These are phyloP conservation scores for Myotis planiceps DNA, from an alignment of 2,797 vertebrate species.

Conservation along the genomic window DNA sequence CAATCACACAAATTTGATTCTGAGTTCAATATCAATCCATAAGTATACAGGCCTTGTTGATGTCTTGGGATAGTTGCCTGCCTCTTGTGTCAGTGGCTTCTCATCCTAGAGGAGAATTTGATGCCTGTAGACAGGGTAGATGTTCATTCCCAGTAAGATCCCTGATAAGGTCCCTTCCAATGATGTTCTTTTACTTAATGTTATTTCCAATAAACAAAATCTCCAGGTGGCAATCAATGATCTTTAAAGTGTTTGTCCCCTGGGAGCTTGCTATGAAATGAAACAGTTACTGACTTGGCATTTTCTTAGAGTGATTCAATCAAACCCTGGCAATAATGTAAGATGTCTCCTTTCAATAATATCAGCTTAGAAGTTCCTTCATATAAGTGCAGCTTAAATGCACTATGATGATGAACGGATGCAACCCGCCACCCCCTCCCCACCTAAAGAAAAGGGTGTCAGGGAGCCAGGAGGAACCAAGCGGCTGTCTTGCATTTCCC, in stretches of 20 bases:
- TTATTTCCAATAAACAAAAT: background rate
- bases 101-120: background rate
- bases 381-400: background rate
- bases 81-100: background rate
- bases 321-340: background rate
- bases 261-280: background rate
- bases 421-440: background rate
- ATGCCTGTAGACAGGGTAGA: background rate
- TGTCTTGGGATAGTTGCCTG: background rate
- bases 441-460: background rate
- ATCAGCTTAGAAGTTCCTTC: background rate
- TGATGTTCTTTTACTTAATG: background rate
- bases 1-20: background rate
- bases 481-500: background rate
- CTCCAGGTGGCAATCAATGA: background rate
- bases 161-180: background rate
- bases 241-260: background rate
- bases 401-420: background rate
- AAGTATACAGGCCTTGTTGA: background rate
- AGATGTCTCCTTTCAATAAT: background rate
- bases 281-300: background rate
- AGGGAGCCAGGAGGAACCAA: background rate
- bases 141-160: background rate
- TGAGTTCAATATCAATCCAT: background rate
- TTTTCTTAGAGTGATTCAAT: background rate